Base-by-base conservation (phyloP, 2,888 invertebrate species). In the Harmothoe impar region DNA sequence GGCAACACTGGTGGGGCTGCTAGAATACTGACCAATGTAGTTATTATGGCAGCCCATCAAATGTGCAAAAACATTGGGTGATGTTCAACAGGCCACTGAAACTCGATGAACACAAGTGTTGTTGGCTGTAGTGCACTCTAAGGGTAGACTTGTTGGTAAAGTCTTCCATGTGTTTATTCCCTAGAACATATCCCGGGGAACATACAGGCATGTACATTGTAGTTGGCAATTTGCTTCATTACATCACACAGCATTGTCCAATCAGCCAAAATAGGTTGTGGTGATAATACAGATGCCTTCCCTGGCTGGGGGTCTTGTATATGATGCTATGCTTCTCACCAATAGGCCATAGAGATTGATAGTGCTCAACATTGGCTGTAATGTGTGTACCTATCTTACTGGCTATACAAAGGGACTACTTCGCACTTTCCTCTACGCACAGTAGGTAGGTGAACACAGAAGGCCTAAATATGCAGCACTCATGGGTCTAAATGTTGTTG, bases 371-470 rank as follows among this genome's bases (percentile, higher is more conserved):
- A 81, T n/a, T 81, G 43, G 81, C 33, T 43, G 81, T 5, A 33
- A 12, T 35, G 43, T 81, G n/a, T 35, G 17, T 35, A 81, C 33
- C 25, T 43, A 0, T 77, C 77, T 25, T 29, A 31, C 77, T 31
- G 77, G 77, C 77, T 25, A 77, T 43, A 43, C 43, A 43, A 43
- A 43, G 43, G 43, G 43, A 43, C 43, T 43, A 43, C 43, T 43
- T 43, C 10, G 43, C 81, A 81, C 35, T 33, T 17, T 81, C 81
- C 81, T 35, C 81, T 81, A 81, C 81, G 81, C 81, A 81, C 43
- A 23, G 81, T 81, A 81, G 81, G 33, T 81, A 81, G 33, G 81
- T 81, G 43, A 43, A 1, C 43, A 81, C 20, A n/a, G 25, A 77
- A 29, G 77, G 77, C 77, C 29, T 77, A 7, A 31, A 3, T 25